These are phyloP conservation scores for Amblyjoppa proteus DNA, from an alignment of 2,888 invertebrate genomes.

Conservation along the genomic window DNA sequence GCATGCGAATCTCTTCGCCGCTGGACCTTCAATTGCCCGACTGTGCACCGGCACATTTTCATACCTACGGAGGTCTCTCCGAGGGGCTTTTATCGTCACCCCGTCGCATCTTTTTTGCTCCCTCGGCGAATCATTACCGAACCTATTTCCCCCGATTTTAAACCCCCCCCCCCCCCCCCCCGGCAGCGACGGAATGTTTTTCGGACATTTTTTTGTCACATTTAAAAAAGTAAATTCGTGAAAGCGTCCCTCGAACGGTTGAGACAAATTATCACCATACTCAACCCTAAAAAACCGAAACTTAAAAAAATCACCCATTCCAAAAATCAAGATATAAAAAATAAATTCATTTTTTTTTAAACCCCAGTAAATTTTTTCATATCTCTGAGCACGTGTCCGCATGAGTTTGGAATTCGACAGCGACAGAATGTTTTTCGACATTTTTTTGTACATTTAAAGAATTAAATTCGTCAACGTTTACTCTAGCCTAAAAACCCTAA, in stretches of 20 bases:
- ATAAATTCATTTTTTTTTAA: no score
- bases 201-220: not conserved
- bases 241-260: not conserved
- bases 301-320: no score
- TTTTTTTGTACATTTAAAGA: no score
- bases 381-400: no score
- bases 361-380: no score
- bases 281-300: no score
- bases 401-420: not conserved
- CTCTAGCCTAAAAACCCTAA: no score
- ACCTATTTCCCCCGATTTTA: not conserved
- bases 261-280: no score
- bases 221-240: not conserved
- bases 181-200: not conserved
- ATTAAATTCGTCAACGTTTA: no score
- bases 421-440: no score
- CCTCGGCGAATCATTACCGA: conserved; percentile 2
- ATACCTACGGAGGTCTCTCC: not conserved
- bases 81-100: conserved; percentile 13
- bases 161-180: not conserved
- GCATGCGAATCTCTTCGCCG: conserved; percentile 7
- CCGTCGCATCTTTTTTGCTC: conserved; percentile 37
- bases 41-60: conserved; percentile 13
- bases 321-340: no score
- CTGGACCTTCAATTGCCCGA: not conserved